These are phyloP conservation scores for Delichon dasypus DNA, from an alignment of 2,797 vertebrate species.

Conservation along the genomic window DNA sequence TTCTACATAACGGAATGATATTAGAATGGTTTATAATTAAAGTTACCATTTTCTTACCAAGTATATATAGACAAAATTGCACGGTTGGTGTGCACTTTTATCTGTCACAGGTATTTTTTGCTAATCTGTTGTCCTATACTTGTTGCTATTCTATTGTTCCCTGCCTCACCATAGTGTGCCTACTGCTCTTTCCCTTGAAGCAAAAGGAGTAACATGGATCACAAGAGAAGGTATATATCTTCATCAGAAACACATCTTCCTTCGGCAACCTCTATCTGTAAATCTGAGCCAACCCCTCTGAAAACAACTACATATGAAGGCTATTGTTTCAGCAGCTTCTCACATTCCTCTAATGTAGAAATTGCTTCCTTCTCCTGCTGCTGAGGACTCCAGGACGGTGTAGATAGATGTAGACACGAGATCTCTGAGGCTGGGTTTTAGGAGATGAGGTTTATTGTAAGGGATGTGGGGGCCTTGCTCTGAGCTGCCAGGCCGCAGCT, in stretches of 20 bases:
- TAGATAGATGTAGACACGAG: no score
- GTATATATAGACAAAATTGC: background rate
- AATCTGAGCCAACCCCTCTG: background rate
- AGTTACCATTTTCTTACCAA: background rate
- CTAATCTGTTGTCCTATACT: background rate
- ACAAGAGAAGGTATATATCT: background rate
- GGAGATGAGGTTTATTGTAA: no score
- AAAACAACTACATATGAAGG: background rate
- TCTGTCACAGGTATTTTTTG: background rate
- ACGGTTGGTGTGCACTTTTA: background rate
- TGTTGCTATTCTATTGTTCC: background rate
- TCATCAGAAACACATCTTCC: background rate
- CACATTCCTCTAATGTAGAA: background rate
- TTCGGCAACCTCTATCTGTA: background rate
- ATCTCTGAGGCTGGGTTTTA: no score
- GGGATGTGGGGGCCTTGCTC: no score
- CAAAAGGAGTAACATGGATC: background rate
- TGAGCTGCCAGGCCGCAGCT: no score
- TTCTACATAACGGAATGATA: background rate
- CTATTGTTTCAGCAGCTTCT: background rate
- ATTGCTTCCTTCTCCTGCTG: no score
- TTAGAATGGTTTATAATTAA: background rate
- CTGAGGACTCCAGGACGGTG: no score
- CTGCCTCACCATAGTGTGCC: fast-evolving
- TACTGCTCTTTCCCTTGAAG: background rate